Evolutionary conservation across 2,888 invertebrate species (phyloP).

Genomic region (Eupelmus urozonus): DNA sequence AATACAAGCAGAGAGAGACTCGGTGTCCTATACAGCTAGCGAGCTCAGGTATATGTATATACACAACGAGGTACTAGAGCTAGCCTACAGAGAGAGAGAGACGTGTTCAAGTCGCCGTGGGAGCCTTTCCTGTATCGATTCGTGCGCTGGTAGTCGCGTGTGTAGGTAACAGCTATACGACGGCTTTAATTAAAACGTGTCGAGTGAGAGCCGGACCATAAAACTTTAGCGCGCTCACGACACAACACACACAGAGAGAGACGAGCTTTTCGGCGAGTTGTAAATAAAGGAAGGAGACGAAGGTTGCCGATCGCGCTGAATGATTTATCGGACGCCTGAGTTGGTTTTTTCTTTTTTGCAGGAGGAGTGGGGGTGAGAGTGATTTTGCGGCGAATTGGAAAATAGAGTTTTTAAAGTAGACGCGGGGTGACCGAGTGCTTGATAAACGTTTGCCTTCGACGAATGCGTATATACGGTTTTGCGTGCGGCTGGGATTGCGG

Average conservation of each 20-base stretch:
- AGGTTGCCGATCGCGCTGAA: background rate
- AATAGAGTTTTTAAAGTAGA: too few species aligned
- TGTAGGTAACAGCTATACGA: background rate
- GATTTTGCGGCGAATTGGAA: too few species aligned
- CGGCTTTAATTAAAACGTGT: constrained; percentile 46
- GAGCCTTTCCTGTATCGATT: constrained; percentile 42
- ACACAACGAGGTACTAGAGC: background rate
- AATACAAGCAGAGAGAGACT: background rate
- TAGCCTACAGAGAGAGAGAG: too few species aligned
- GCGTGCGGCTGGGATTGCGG: too few species aligned
- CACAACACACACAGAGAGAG: background rate
- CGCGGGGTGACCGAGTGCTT: too few species aligned
- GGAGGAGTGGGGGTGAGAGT: too few species aligned
- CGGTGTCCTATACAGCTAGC: background rate
- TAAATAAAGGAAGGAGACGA: background rate
- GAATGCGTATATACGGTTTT: too few species aligned
- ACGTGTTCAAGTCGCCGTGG: constrained; percentile 42
- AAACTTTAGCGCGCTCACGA: constrained; percentile 5
- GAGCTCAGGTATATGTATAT: background rate
- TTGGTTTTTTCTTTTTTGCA: too few species aligned
- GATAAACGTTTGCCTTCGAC: too few species aligned
- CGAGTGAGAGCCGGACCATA: constrained; percentile 12
- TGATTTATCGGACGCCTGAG: background rate
- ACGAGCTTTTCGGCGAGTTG: background rate
- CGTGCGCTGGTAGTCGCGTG: constrained; percentile 31